Evolutionary conservation across 1,140 invertebrate genomes (phyloP), one percentile per base, ranked within the genome.

Genomic region (Heliothis subflexa): DNA sequence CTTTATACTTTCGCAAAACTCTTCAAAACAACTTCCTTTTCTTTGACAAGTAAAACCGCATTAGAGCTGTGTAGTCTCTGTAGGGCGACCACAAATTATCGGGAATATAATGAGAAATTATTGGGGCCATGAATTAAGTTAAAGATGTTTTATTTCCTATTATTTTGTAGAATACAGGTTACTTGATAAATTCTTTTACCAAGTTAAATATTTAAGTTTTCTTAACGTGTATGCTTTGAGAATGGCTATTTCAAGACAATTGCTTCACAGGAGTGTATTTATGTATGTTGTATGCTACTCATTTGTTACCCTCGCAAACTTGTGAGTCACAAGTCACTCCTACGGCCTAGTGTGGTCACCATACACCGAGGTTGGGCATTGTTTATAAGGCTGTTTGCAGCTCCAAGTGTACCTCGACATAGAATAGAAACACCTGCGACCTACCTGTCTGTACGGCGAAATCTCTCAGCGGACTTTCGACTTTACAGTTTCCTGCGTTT

Each of bases 401-500:
- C 84, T 83, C 78, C 72, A 83, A 83, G 71, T 85, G 84, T 79
- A 82, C 81, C 85, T 82, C 83, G 86, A 80, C 81, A 81, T 66
- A 84, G 82, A 82, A 88, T 88, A 86, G 85, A 88, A 86, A 91
- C 85, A 93, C 89, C 87, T 90, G 86, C 88, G 90, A 91, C 88
- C 88, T 93, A 93, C 91, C 92, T 93, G 91, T 86, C 81, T 66
- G 86, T 91, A 90, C 85, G 82, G 90, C 87, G 88, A 92, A 91
- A 90, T 91, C 85, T 91, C 82, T 88, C 88, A 85, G 83, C 83
- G 85, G 86, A 92, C 90, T 93, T 93, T 92, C 89, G 87, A 92
- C 86, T 94, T 89, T 89, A 91, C 88, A 89, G 89, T 93, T 94
- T 94, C 93, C 93, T 93, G 90, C 86, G 85, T 91, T 93, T 93